A percentile compares a stretch with the other conserved stretches of the same genome.
Conservation (phyloP, 2,888 invertebrate genomes). For the Sepiola atlantica region DNA sequence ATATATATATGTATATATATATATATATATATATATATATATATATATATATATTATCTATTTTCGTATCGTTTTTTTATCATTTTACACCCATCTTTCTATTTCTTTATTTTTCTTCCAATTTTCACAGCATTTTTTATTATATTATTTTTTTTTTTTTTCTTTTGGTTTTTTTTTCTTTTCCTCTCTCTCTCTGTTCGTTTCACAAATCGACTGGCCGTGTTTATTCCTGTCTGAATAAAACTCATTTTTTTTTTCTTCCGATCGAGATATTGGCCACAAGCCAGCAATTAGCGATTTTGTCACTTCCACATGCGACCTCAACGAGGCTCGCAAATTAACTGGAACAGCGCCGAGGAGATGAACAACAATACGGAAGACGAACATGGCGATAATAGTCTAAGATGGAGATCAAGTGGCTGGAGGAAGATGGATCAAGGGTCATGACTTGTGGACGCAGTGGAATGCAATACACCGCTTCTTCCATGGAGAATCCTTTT, state of each 20-base stretch:
- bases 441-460: conserved; percentile 22
- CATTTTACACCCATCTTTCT: background rate
- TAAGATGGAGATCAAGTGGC: background rate
- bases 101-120: background rate
- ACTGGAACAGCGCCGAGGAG: conserved; percentile 12
- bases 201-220: conserved; percentile 32
- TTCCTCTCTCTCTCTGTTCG: background rate
- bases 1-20: too few species aligned
- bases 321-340: conserved; percentile 32
- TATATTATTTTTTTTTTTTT: background rate
- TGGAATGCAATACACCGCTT: background rate
- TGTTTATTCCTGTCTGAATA: conserved; percentile 32
- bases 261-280: conserved; percentile 20
- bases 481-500: background rate
- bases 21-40: too few species aligned
- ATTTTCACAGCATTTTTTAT: background rate
- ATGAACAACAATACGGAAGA: conserved; percentile 16
- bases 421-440: background rate
- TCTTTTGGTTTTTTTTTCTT: background rate
- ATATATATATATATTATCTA: too few species aligned
- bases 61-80: too few species aligned
- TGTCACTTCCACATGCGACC: conserved; percentile 32
- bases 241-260: conserved; percentile 32
- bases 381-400: background rate
- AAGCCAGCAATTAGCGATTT: conserved; percentile 21